These are phyloP conservation scores for Urophycis tenuis DNA, from an alignment of 2,797 vertebrate species.

Conservation along the genomic window DNA sequence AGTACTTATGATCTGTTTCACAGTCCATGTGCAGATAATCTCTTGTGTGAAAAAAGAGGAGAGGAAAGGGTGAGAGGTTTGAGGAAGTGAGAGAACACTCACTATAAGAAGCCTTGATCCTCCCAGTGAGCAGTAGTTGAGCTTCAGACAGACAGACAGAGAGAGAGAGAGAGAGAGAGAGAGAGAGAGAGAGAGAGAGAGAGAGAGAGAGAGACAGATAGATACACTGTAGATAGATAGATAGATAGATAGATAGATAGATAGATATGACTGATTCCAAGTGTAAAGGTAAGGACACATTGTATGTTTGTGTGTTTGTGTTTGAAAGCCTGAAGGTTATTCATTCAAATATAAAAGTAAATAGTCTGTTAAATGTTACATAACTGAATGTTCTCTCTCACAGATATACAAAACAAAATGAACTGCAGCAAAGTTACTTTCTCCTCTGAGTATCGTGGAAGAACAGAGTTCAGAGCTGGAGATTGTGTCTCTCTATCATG, in stretches of 20 bases:
- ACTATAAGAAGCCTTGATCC: not conserved
- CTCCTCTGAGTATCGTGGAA: not conserved
- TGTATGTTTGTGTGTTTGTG: not conserved
- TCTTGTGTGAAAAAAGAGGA: not conserved
- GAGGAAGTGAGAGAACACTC: not conserved
- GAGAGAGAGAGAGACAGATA: not conserved
- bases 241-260: not conserved
- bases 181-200: not conserved
- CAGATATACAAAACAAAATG: not conserved
- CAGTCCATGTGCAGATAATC: not conserved
- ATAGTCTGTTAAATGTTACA: not conserved
- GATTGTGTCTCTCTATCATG: constrained; percentile 20
- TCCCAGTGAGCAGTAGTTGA: not conserved
- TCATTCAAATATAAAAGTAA: not conserved
- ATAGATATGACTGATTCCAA: not conserved
- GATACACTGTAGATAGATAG: too few relatives aligned
- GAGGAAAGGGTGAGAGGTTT: not conserved
- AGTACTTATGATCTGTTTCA: not conserved
- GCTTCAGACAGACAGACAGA: not conserved
- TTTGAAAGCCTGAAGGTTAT: not conserved
- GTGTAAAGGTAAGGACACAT: not conserved
- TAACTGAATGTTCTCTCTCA: not conserved
- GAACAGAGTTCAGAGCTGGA: constrained; percentile 6
- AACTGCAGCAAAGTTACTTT: not conserved
- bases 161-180: not conserved